Percentiles rank a stretch among this genome's conserved stretches.
phyloP scores from a whole-genome alignment of 2,888 invertebrate genomes.

The Caenorhabditis doughertyi region DNA sequence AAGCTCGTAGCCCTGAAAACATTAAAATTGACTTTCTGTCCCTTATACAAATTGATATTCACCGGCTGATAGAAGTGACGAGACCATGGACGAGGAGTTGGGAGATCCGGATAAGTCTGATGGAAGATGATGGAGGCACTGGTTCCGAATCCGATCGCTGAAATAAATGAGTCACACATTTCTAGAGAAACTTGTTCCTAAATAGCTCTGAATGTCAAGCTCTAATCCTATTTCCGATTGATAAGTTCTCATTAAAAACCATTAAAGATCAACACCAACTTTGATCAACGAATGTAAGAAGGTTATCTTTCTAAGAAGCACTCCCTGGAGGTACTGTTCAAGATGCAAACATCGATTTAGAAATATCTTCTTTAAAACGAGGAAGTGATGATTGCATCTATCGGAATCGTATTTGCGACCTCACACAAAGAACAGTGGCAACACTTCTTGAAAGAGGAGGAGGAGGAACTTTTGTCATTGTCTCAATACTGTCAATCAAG shows the following conservation, averaged over 20 bases:
- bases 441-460: too few relatives aligned
- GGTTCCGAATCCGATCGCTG: constrained; percentile 76
- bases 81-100: constrained; percentile 81
- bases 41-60: constrained; percentile 6
- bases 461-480: too few relatives aligned
- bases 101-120: constrained; percentile 75
- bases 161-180: constrained; percentile 29
- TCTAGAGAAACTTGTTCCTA: neutral
- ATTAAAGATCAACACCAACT: too few relatives aligned
- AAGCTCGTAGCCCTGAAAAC: constrained; percentile 86
- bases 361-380: neutral
- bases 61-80: constrained; percentile 75
- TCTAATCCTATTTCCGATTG: neutral
- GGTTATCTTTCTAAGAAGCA: too few relatives aligned
- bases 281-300: too few relatives aligned
- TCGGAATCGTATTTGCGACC: neutral
- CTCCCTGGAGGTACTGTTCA: too few relatives aligned
- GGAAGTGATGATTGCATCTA: neutral
- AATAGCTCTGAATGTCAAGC: neutral
- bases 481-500: too few relatives aligned
- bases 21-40: neutral
- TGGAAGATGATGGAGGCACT: constrained; percentile 76
- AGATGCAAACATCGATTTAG: neutral
- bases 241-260: too few relatives aligned
- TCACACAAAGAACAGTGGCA: neutral